Evolutionary conservation across 2,113 vertebrate species (phyloP).

Genomic region (Orthochromis malagaraziensis): DNA sequence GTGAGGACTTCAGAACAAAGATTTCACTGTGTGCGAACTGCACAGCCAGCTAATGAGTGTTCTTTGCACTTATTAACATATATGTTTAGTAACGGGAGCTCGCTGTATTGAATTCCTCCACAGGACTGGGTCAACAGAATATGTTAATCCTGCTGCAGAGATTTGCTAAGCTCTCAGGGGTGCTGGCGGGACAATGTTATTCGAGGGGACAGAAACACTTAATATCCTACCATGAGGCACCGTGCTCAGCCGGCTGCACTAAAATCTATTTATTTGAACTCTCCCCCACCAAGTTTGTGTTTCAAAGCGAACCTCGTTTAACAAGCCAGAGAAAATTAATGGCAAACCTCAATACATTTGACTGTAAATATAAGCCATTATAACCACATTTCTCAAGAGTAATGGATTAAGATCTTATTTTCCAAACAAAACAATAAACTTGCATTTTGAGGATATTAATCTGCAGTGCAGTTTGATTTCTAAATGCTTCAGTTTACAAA

Average conservation of each 20-base stretch:
- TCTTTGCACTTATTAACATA: slow-evolving; percentile 71
- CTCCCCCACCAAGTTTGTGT: slow-evolving; percentile 34
- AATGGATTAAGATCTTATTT: slow-evolving; percentile 15
- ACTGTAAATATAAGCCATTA: slow-evolving; percentile 42
- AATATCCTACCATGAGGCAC: slow-evolving; percentile 45
- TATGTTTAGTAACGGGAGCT: slow-evolving; percentile 69
- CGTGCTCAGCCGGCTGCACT: slow-evolving; percentile 19
- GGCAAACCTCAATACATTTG: slow-evolving; percentile 24
- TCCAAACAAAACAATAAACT: slow-evolving; percentile 20
- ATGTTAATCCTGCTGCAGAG: slow-evolving; percentile 64
- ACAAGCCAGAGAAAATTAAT: slow-evolving; percentile 40
- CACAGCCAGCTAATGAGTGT: slow-evolving; percentile 61
- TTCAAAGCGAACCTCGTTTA: slow-evolving; percentile 44
- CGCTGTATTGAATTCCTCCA: slow-evolving; percentile 61
- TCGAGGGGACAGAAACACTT: slow-evolving; percentile 62
- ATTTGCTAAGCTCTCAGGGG: slow-evolving; percentile 48
- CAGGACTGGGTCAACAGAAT: slow-evolving; percentile 67
- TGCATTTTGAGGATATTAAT: background rate
- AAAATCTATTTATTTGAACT: slow-evolving; percentile 62
- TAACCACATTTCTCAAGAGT: background rate
- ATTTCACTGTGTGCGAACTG: slow-evolving; percentile 50
- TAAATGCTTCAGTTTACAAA: background rate
- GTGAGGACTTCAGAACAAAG: slow-evolving; percentile 61
- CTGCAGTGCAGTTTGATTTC: background rate
- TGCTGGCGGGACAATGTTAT: slow-evolving; percentile 55